Evolutionary conservation across 2,888 invertebrate species (phyloP).

Genomic region (Lasioglossum lativentre): DNA sequence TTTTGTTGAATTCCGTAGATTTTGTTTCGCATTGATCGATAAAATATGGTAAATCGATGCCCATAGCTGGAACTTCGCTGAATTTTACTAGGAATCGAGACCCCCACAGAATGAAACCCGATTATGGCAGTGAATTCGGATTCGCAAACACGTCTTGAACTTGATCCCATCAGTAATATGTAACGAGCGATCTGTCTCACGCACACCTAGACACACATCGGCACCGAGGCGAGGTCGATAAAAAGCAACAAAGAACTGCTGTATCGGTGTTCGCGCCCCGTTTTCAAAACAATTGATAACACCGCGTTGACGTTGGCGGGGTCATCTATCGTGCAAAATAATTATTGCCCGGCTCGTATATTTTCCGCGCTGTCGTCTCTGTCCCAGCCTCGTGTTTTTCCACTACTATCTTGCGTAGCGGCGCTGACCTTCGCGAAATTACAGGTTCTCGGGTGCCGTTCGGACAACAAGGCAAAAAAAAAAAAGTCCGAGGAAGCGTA

Average conservation of each 20-base stretch:
- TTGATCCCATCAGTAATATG: not conserved
- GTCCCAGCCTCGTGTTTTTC: slow-evolving; percentile 57
- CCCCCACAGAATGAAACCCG: not conserved
- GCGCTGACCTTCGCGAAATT: slow-evolving; percentile 14
- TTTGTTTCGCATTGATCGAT: no score
- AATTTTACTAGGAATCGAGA: not conserved
- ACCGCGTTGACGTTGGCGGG: slow-evolving; percentile 49
- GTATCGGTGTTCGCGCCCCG: slow-evolving; percentile 60
- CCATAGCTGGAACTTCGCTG: not conserved
- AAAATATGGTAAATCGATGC: not conserved
- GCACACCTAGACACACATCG: slow-evolving; percentile 33
- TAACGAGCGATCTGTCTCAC: not conserved
- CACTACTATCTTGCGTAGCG: slow-evolving; percentile 25
- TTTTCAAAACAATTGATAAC: slow-evolving; percentile 75
- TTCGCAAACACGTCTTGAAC: not conserved
- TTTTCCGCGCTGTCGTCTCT: slow-evolving; percentile 31
- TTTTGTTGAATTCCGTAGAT: not conserved
- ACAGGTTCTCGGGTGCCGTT: not conserved
- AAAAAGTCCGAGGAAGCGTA: not conserved
- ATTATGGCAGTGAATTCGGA: not conserved
- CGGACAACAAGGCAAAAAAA: no score
- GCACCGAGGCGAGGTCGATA: slow-evolving; percentile 47
- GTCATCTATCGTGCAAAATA: slow-evolving; percentile 70
- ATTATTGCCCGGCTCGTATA: slow-evolving; percentile 51
- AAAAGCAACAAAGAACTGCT: slow-evolving; percentile 69